Conservation (phyloP, 2,888 invertebrate genomes). For the Cistogaster globosa region DNA sequence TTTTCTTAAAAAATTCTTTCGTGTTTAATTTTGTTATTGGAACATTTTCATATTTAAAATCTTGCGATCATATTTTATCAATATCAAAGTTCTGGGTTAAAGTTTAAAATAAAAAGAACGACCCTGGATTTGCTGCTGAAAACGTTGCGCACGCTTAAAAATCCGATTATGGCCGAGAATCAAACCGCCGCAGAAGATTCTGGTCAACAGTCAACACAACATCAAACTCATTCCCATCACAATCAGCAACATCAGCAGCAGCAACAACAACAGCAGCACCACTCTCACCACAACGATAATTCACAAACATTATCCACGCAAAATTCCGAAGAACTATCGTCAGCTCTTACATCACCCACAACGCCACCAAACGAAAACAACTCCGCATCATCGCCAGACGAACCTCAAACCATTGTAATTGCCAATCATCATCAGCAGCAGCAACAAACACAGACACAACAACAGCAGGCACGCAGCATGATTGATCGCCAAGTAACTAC, state of each 20-base stretch:
- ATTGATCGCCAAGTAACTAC: conserved; percentile 79
- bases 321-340: conserved; percentile 70
- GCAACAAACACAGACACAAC: conserved; percentile 61
- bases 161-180: conserved; percentile 83
- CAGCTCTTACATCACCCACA: conserved; percentile 73
- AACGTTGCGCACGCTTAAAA: conserved; percentile 81
- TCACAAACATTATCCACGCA: conserved; percentile 69
- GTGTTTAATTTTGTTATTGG: background rate
- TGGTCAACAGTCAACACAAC: conserved; percentile 81
- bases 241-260: conserved; percentile 73
- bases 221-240: conserved; percentile 75
- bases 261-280: conserved; percentile 72
- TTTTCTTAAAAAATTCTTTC: background rate
- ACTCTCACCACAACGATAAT: conserved; percentile 73
- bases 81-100: conserved; percentile 34
- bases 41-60: background rate
- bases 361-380: conserved; percentile 75
- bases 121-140: conserved; percentile 82
- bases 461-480: conserved; percentile 76
- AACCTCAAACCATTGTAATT: conserved; percentile 77
- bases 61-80: background rate
- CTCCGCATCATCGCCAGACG: conserved; percentile 79
- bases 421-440: conserved; percentile 73
- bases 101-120: conserved; percentile 73
- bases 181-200: conserved; percentile 83